Evolutionary conservation across 2,797 vertebrate genomes (phyloP), one percentile per base, ranked within the genome.

Genomic region (Cossypha heuglini): DNA sequence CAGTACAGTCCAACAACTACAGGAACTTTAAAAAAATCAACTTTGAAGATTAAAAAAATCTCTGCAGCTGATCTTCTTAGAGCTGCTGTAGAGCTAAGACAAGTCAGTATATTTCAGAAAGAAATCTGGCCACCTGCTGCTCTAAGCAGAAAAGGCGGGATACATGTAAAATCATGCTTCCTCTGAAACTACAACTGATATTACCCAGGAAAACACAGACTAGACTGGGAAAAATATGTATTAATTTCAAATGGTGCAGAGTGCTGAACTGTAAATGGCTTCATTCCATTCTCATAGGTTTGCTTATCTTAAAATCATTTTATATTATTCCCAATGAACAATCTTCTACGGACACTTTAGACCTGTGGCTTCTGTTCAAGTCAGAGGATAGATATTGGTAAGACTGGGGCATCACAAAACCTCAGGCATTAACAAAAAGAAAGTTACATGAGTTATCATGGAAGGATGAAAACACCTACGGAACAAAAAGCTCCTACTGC

Each of bases 121-220:
- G 58, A 86, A 94, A 88, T 62, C 13, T 66, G 88, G 35, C 69
- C 82, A 93, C 91, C 66, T 66, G 57, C 75, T 81, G 85, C 88
- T 91, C 13, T 35, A 64, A 76, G 79, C 46, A 75, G 80, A 90
- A 68, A 54, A 29, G 37, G 54, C 2, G 0, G n/a, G n/a, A 64
- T 31, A 71, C 25, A 45, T 6, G 24, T 62, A 89, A 88, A 89
- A 88, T 54, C 49, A 90, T 5, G 17, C 61, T 78, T 74, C 74
- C 35, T 45, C 46, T 2, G 3, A 81, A 91, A 91, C 66, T 51
- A 80, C 46, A 88, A 78, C 46, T 64, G 24, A 1, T 75, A 91
- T 49, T 84, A 88, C 43, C 52, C 77, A 86, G 43, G 37, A n/a
- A 88, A 90, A 91, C 18, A 81, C 31, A 73, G 58, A 69, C 35